Evolutionary conservation across 2,888 invertebrate genomes (phyloP), one percentile per base, ranked within the genome.

Genomic region (Camponotus fellah): DNA sequence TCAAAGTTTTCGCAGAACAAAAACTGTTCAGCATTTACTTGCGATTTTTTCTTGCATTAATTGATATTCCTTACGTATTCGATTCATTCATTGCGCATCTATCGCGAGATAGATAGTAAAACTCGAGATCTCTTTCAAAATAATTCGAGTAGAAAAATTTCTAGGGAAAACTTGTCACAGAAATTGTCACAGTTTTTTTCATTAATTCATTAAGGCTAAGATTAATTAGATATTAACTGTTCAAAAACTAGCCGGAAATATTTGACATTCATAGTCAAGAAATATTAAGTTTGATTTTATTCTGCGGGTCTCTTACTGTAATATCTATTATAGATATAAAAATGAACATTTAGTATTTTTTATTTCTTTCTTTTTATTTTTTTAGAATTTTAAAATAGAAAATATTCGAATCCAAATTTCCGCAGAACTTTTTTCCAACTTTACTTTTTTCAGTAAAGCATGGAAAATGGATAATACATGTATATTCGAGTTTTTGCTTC

Each of bases 401-500:
- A 40, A 17, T 58, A 9, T 21, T 6, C 26, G 26, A 43, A 17
- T 34, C 34, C 10, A 40, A 32, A 17, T 34, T 34, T 43, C 9
- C 14, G n/a, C 74, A 62, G 14, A 62, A 46, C 62, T 46, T 43
- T 62, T 43, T n/a, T n/a, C 14, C 40, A n/a, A 60, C n/a, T n/a
- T 43, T 17, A 32, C 21, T n/a, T 34, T 32, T 8, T 43, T 12
- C 34, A n/a, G 34, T 62, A 62, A 74, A 74, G 60, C 26, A 17
- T 32, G 60, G 8, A 14, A 37, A 43, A 43, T 46, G 46, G 46
- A 62, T 32, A 62, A 62, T 46, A 46, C 14, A 46, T 49, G 12
- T 49, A n/a, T 46, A 46, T 46, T n/a, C 62, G 32, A 60, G 74
- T 74, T 62, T 53, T 74, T 43, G 62, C 62, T 74, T 74, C 43